Conservation (phyloP, 2,113 vertebrate species). For the Panthera leo region DNA sequence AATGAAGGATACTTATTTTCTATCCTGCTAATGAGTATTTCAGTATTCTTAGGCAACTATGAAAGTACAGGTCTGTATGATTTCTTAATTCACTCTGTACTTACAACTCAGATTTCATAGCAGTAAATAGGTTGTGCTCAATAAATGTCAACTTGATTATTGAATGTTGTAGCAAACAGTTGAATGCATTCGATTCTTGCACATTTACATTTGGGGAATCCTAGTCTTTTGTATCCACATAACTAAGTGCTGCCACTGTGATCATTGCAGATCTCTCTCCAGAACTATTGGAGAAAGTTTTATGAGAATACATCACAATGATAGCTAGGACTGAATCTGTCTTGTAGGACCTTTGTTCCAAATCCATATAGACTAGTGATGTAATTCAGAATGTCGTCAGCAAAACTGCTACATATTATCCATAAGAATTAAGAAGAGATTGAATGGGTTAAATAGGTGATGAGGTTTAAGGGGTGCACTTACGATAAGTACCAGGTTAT, state of each 20-base stretch:
- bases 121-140: background rate
- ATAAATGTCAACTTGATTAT: background rate
- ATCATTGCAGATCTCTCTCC: background rate
- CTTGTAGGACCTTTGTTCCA: background rate
- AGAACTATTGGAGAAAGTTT: background rate
- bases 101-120: background rate
- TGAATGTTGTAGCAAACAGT: background rate
- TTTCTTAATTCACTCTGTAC: background rate
- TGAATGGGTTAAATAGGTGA: background rate
- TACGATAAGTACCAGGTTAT: background rate
- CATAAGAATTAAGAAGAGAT: background rate
- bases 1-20: background rate
- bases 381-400: background rate
- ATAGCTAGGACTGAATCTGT: background rate
- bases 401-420: background rate
- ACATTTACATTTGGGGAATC: background rate
- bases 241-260: background rate
- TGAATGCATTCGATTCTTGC: background rate
- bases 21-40: background rate
- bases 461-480: background rate
- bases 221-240: background rate
- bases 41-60: background rate
- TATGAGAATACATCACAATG: background rate
- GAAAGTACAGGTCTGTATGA: background rate
- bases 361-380: background rate